Percentiles rank a stretch among this genome's conserved stretches.
Conservation (phyloP, 2,113 vertebrate genomes). For the Porphyrio hochstetteri region DNA sequence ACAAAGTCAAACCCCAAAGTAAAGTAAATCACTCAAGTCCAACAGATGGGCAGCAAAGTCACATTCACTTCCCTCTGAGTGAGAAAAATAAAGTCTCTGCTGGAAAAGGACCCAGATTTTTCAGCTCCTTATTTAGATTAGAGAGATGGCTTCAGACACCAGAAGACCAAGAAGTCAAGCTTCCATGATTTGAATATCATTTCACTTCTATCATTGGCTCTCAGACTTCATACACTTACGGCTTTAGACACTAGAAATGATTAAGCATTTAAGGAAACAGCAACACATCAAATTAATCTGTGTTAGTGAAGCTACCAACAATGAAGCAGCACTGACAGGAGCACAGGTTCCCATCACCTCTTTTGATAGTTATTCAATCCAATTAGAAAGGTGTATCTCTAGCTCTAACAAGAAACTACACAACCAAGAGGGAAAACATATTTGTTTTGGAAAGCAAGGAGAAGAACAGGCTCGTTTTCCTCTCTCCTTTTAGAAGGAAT, state of each 20-base stretch:
- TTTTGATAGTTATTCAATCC: background rate
- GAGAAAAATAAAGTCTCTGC: background rate
- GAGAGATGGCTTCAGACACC: background rate
- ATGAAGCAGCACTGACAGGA: background rate
- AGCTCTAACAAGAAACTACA: background rate
- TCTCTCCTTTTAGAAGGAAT: background rate
- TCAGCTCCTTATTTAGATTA: background rate
- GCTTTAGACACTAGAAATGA: background rate
- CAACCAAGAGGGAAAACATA: background rate
- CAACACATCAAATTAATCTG: background rate
- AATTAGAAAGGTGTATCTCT: background rate
- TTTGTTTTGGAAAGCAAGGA: background rate
- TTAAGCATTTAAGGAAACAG: background rate
- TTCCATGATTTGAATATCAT: background rate
- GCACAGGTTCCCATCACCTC: background rate
- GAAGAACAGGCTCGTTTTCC: background rate
- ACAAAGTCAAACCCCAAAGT: background rate
- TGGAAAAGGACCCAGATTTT: background rate
- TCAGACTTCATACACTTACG: background rate
- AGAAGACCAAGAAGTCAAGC: background rate
- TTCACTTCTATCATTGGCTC: background rate
- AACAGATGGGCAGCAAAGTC: background rate
- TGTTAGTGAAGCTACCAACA: background rate
- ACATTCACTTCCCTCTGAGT: background rate
- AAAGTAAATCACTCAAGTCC: fast-evolving